Evolutionary conservation across 2,113 vertebrate genomes (phyloP).

Genomic region (Dolichallabes microphthalmus): DNA sequence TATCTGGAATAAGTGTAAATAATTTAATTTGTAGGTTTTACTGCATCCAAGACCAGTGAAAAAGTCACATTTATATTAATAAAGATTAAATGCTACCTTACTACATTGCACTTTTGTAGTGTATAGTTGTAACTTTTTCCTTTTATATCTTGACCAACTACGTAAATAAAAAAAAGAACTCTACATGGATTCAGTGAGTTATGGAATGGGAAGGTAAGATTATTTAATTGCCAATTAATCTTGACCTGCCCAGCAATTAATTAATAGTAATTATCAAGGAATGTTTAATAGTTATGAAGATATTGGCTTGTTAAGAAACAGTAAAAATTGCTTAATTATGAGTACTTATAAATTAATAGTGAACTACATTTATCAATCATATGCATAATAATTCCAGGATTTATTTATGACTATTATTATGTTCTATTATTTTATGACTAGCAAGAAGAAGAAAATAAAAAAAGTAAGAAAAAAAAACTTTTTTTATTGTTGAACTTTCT

Average conservation of each 20-base stretch:
- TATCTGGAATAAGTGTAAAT: not conserved
- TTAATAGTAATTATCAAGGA: not conserved
- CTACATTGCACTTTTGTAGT: not conserved
- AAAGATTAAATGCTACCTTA: not conserved
- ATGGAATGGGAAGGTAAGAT: not conserved
- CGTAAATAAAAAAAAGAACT: not conserved
- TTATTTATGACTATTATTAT: not conserved
- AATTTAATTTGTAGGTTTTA: not conserved
- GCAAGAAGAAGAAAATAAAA: not conserved
- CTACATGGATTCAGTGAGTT: not conserved
- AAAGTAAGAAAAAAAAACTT: not conserved
- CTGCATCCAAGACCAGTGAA: not conserved
- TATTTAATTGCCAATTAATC: not conserved
- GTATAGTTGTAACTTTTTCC: not conserved
- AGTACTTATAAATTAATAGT: not conserved
- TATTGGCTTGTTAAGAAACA: not conserved
- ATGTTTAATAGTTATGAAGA: not conserved
- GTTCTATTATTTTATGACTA: not conserved
- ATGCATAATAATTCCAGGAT: not conserved
- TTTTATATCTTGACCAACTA: not conserved
- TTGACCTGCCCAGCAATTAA: not conserved
- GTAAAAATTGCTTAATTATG: not conserved
- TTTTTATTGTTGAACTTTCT: slow-evolving; percentile 16
- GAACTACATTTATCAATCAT: not conserved
- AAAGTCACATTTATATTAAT: not conserved